Percentiles rank a stretch among this genome's conserved stretches.
Conservation (phyloP, 1,140 invertebrate genomes). For the Pogonomyrmex californicus region DNA sequence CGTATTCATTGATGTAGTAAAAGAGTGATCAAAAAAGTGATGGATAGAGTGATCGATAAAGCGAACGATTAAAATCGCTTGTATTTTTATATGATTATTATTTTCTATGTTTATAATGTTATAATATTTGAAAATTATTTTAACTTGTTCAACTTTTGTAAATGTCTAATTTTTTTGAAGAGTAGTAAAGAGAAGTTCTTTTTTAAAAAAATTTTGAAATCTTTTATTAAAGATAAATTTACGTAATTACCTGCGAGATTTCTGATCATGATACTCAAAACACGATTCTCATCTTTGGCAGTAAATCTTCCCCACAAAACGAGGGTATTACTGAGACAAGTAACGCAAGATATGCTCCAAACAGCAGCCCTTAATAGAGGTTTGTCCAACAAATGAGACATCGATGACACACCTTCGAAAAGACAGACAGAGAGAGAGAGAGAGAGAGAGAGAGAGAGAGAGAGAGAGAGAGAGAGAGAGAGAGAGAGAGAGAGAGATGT, state of each 20-base stretch:
- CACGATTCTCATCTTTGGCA: conserved; percentile 88
- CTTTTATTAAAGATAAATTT: background rate
- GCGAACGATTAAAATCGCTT: too few species aligned
- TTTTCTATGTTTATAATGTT: background rate
- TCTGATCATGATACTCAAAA: conserved; percentile 89
- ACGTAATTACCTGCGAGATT: conserved; percentile 89
- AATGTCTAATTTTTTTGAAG: background rate
- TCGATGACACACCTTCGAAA: conserved; percentile 89
- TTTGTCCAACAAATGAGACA: conserved; percentile 90
- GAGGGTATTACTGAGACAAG: conserved; percentile 89
- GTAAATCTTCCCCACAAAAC: conserved; percentile 91
- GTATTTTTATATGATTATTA: conserved; percentile 1
- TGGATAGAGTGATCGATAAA: too few species aligned
- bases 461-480: too few species aligned
- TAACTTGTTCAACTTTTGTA: background rate
- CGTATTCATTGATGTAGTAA: background rate
- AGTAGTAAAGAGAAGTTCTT: background rate
- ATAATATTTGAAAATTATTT: background rate
- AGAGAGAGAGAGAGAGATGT: too few species aligned
- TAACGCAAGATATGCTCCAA: conserved; percentile 91
- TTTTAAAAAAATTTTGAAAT: background rate
- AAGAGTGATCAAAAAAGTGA: background rate
- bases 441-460: background rate
- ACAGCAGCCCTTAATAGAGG: conserved; percentile 89
- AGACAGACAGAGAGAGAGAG: background rate